Conservation (phyloP, 1,140 invertebrate genomes). For the Atta texana region DNA sequence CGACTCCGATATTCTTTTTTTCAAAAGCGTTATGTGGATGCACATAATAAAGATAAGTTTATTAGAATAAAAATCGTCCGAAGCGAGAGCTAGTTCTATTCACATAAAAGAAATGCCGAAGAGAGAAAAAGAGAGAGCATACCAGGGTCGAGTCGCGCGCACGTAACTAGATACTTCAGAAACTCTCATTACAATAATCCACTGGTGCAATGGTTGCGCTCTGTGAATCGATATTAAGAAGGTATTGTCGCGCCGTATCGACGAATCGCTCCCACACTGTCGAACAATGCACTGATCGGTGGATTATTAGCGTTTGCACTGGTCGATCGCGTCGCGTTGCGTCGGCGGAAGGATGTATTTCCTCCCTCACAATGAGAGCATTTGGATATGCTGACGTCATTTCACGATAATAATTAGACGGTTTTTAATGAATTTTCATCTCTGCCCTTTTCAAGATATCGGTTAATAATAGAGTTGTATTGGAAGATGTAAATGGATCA, state of each 20-base stretch:
- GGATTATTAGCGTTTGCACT: conserved; percentile 53
- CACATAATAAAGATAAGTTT: conserved; percentile 49
- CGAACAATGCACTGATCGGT: conserved; percentile 57
- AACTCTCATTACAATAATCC: conserved; percentile 71
- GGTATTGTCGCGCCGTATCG: conserved; percentile 70
- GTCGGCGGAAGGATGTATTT: neutral
- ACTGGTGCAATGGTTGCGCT: conserved; percentile 61
- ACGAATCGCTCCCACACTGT: conserved; percentile 60
- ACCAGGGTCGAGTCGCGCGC: conserved; percentile 26
- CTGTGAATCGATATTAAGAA: conserved; percentile 70
- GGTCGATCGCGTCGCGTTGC: conserved; percentile 14
- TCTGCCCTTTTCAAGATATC: neutral
- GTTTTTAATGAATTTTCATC: conserved; percentile 17
- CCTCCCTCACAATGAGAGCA: neutral
- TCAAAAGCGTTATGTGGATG: conserved; percentile 6
- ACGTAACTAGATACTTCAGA: conserved; percentile 68
- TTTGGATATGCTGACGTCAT: conserved; percentile 18
- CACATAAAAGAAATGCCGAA: neutral
- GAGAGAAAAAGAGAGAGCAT: neutral
- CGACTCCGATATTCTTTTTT: conserved; percentile 9
- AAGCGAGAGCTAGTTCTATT: conserved; percentile 25
- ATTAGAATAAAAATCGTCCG: conserved; percentile 47
- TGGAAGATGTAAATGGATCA: neutral
- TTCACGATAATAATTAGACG: conserved; percentile 36
- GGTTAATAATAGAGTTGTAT: neutral